Evolutionary conservation across 2,888 invertebrate genomes (phyloP).

Genomic region (Zaprionus bogoriensis): DNA sequence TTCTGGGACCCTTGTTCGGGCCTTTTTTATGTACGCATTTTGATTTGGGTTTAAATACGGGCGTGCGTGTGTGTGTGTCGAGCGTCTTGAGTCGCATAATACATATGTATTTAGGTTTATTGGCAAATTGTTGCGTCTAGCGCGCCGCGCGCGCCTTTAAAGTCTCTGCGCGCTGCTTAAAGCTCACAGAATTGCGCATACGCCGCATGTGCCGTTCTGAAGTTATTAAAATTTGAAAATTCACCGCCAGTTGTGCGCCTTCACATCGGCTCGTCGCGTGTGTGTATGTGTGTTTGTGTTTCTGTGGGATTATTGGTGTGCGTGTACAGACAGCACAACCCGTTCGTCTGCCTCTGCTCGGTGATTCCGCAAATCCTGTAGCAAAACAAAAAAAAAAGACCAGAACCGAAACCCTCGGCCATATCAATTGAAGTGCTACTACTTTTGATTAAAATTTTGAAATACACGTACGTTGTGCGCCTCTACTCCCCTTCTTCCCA

Average conservation of each 20-base stretch:
- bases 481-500: not conserved
- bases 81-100: slow-evolving; percentile 35
- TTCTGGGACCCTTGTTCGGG: slow-evolving; percentile 49
- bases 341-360: not conserved
- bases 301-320: slow-evolving; percentile 11
- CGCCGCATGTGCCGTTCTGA: slow-evolving; percentile 31
- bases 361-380: slow-evolving; percentile 27
- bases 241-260: slow-evolving; percentile 26
- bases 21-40: slow-evolving; percentile 39
- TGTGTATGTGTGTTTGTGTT: slow-evolving; percentile 17
- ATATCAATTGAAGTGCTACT: slow-evolving; percentile 80
- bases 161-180: slow-evolving; percentile 11
- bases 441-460: slow-evolving; percentile 78
- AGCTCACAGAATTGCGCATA: slow-evolving; percentile 38
- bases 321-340: not conserved
- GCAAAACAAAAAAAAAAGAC: slow-evolving; percentile 4
- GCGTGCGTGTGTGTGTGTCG: slow-evolving; percentile 30
- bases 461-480: slow-evolving; percentile 15
- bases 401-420: slow-evolving; percentile 17
- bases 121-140: slow-evolving; percentile 31
- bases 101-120: slow-evolving; percentile 31
- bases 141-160: slow-evolving; percentile 31
- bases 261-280: slow-evolving; percentile 27
- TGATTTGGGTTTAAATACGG: slow-evolving; percentile 60
- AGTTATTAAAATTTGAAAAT: slow-evolving; percentile 48